phyloP scores from a whole-genome alignment of 37 sponge, comb jelly and placozoan genomes.

The Ianthella basta region DNA sequence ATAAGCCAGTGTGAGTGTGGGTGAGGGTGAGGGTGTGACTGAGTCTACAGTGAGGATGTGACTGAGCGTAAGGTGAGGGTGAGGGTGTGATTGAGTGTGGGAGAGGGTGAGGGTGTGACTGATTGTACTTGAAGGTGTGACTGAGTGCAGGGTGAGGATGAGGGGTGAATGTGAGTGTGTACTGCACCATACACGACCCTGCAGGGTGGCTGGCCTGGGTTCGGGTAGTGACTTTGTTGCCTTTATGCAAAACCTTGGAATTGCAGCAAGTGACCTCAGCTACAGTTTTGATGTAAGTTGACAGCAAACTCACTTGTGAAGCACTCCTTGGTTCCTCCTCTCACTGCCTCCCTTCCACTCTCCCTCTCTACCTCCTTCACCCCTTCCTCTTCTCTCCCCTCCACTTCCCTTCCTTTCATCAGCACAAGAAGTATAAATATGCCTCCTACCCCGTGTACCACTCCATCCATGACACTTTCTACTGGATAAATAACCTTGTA shows the following conservation, averaged over 20 bases:
- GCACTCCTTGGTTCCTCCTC: background rate
- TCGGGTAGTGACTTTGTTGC: conserved; percentile 78
- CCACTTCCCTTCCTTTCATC: background rate
- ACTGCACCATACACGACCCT: too few species aligned
- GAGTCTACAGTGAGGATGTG: too few species aligned
- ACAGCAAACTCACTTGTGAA: background rate
- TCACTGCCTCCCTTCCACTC: background rate
- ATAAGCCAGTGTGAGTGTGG: background rate
- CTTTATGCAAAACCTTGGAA: conserved; percentile 71
- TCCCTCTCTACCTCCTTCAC: background rate
- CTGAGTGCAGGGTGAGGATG: too few species aligned
- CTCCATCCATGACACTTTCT: conserved; percentile 78
- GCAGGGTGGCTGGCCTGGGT: conserved; percentile 54
- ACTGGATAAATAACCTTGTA: conserved; percentile 54
- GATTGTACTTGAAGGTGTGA: too few species aligned
- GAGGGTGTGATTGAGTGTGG: too few species aligned
- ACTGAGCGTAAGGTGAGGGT: too few species aligned
- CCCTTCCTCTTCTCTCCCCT: background rate
- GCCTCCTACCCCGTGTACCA: conserved; percentile 70
- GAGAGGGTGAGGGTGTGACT: too few species aligned
- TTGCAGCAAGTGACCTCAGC: conserved; percentile 48
- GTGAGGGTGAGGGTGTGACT: too few species aligned
- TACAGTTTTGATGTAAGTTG: background rate
- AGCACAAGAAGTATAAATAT: background rate
- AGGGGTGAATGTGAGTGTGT: too few species aligned